Conservation (phyloP, 2,113 vertebrate species). For the Polyodon spathula region DNA sequence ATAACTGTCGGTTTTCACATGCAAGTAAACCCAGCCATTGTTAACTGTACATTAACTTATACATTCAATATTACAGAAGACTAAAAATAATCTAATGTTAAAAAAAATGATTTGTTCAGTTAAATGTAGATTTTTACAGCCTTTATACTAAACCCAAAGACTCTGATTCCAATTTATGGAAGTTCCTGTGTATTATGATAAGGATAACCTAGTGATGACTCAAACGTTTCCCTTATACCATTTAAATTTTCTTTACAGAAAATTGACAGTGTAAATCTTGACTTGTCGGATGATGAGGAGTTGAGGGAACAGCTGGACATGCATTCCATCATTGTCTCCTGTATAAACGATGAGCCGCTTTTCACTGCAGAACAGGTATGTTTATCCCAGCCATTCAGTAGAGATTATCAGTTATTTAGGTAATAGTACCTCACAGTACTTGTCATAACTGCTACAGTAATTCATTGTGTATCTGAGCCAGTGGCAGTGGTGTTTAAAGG, state of each 20-base stretch:
- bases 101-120: no score
- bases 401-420: not conserved
- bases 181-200: not conserved
- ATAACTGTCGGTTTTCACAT: no score
- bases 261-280: conserved; percentile 72
- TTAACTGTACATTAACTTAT: no score
- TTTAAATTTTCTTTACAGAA: conserved; percentile 41
- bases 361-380: conserved; percentile 92
- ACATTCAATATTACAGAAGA: no score
- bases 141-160: no score
- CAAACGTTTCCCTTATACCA: not conserved
- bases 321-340: conserved; percentile 95
- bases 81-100: no score
- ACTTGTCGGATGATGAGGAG: conserved; percentile 90
- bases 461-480: not conserved
- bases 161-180: no score
- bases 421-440: no score
- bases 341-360: conserved; percentile 83
- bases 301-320: conserved; percentile 93
- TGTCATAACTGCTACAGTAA: no score
- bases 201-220: not conserved
- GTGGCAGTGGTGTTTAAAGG: conserved; percentile 1
- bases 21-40: no score
- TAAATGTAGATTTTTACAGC: no score
- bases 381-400: not conserved